Evolutionary conservation across 2,888 invertebrate species (phyloP).

Genomic region (Mechanitis mazaeus): DNA sequence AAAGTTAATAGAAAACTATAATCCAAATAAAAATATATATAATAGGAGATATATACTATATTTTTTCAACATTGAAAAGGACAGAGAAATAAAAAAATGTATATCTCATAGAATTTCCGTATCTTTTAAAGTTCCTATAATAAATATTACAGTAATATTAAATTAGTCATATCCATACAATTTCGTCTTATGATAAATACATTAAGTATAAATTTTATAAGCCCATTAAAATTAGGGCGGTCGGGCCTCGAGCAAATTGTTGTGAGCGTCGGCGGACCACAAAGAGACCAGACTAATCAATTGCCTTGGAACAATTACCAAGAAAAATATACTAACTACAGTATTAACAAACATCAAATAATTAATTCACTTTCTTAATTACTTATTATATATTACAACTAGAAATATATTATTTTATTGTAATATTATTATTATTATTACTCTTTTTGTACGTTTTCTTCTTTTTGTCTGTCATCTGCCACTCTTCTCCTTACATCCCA

Average conservation of each 20-base stretch:
- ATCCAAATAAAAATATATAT: no score
- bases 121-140: not conserved
- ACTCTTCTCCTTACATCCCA: no score
- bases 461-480: no score
- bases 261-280: constrained; percentile 66
- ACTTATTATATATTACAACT: not conserved
- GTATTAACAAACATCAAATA: constrained; percentile 25
- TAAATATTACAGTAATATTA: not conserved
- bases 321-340: constrained; percentile 32
- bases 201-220: constrained; percentile 76
- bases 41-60: no score
- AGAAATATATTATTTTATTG: no score
- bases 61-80: no score
- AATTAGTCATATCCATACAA: constrained; percentile 41
- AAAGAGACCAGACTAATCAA: constrained; percentile 72
- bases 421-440: no score
- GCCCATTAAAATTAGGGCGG: constrained; percentile 76
- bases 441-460: no score
- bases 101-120: no score
- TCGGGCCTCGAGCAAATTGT: constrained; percentile 74
- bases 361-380: constrained; percentile 3
- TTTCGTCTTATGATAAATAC: constrained; percentile 66
- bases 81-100: no score
- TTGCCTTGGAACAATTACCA: constrained; percentile 44
- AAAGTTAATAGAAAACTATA: no score